Evolutionary conservation across 2,113 vertebrate species (phyloP).

Genomic region (Chinchilla lanigera): DNA sequence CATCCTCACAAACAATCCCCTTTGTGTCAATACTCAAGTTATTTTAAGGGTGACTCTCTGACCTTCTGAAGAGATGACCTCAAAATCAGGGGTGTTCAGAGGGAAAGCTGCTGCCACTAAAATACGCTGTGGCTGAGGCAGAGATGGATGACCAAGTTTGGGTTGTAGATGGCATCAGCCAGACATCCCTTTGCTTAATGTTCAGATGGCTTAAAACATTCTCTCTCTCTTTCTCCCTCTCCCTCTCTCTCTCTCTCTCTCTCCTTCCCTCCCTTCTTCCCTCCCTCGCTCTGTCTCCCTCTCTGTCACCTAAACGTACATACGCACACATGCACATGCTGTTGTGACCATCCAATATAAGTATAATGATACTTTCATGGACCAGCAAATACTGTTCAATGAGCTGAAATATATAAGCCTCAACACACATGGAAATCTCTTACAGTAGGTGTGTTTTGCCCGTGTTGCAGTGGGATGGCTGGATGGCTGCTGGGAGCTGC

Average conservation of each 20-base stretch:
- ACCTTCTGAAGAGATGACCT: background rate
- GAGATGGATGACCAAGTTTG: background rate
- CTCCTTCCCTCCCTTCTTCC: no score
- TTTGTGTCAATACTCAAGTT: background rate
- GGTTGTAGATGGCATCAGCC: background rate
- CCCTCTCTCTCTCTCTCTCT: no score
- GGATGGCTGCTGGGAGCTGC: background rate
- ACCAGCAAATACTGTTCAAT: background rate
- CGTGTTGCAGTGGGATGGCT: background rate
- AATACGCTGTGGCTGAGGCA: background rate
- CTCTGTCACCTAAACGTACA: background rate
- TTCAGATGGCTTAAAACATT: background rate
- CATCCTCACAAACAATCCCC: background rate
- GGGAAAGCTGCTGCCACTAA: background rate
- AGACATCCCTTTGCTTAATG: background rate
- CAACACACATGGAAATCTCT: background rate
- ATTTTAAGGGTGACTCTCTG: background rate
- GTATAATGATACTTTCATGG: background rate
- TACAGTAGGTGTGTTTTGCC: background rate
- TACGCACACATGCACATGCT: background rate
- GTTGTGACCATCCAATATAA: background rate
- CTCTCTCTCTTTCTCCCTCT: background rate
- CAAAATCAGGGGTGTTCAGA: background rate
- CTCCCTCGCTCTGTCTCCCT: rapidly evolving
- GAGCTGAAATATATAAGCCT: background rate